Conservation (phyloP, 2,113 vertebrate species). For the Grammomys dolichurus region DNA sequence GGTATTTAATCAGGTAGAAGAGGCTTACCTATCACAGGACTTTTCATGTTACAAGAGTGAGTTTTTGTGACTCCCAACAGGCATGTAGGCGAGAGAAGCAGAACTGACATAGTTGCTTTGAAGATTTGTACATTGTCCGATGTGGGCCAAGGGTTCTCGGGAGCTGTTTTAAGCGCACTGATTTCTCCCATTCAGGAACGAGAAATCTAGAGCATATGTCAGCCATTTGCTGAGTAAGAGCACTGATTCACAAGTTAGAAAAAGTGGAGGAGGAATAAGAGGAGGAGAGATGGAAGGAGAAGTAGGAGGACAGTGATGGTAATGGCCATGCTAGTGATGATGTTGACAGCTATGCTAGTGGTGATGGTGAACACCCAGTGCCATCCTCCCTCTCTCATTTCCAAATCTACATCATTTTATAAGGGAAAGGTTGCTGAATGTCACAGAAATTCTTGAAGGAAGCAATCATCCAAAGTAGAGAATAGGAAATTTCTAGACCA, state of each 20-base stretch:
- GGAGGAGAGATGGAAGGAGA: background rate
- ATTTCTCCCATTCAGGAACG: background rate
- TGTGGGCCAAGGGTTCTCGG: background rate
- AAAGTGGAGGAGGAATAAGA: background rate
- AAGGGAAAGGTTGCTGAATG: background rate
- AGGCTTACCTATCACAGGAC: slow-evolving; percentile 70
- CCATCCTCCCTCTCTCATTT: rapidly evolving
- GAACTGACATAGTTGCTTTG: background rate
- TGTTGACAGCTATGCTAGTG: background rate
- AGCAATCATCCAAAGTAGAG: background rate
- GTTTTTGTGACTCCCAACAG: slow-evolving; percentile 49
- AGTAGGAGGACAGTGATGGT: too few relatives aligned
- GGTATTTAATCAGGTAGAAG: slow-evolving; percentile 84
- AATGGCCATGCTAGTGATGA: too few relatives aligned
- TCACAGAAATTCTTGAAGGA: background rate
- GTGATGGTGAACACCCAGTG: rapidly evolving
- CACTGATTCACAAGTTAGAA: background rate
- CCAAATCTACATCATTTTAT: background rate
- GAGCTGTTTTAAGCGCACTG: background rate
- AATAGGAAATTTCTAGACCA: background rate
- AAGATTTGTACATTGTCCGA: background rate
- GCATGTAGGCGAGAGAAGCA: background rate
- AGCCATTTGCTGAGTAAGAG: background rate
- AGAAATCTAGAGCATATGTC: background rate
- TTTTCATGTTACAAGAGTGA: slow-evolving; percentile 60